Evolutionary conservation across 2,797 vertebrate genomes (phyloP), one percentile per base, ranked within the genome.

Genomic region (Eulemur albifrons): DNA sequence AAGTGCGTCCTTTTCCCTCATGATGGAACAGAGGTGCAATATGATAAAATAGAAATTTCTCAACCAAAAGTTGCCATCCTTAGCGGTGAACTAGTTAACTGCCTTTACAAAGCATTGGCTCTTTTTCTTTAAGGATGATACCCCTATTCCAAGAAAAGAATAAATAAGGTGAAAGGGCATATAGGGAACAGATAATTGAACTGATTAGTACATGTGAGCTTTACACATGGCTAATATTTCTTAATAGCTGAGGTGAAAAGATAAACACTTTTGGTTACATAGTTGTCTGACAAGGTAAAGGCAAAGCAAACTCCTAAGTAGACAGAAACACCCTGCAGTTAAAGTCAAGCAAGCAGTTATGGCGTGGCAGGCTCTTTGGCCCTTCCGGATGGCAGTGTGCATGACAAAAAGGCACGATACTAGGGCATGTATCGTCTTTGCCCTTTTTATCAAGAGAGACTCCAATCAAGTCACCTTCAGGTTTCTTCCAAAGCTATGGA

Each of bases 71-170:
- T 35, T 89, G 59, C 0, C 69, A 79, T 88, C 61, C 43, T 89
- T 52, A 65, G 11, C 38, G 35, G 21, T 20, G 40, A 93, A 52
- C 52, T 27, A 32, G 52, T 80, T 70, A 73, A 65, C 10, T 48
- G 27, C 40, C 38, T 85, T 35, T 80, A 61, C 32, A 69, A 89
- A 61, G 21, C 7, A 38, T 15, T 65, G 25, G 17, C 14, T 94
- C 84, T 88, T 87, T 61, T 92, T n/a, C 52, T 86, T 45, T n/a
- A 76, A 92, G 20, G 72, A 94, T 45, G 43, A 72, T 48, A 40
- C 6, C 40, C 20, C 90, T 93, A 92, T 73, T 92, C 61, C 87
- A 89, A 81, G 88, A 92, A 91, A 91, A 93, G 69, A 84, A 69
- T 7, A 63, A 67, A 73, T 40, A 38, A 85, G 57, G 73, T 65